Evolutionary conservation across 1,140 invertebrate species (phyloP), one percentile per base, ranked within the genome.

Genomic region (Drosophila insularis): DNA sequence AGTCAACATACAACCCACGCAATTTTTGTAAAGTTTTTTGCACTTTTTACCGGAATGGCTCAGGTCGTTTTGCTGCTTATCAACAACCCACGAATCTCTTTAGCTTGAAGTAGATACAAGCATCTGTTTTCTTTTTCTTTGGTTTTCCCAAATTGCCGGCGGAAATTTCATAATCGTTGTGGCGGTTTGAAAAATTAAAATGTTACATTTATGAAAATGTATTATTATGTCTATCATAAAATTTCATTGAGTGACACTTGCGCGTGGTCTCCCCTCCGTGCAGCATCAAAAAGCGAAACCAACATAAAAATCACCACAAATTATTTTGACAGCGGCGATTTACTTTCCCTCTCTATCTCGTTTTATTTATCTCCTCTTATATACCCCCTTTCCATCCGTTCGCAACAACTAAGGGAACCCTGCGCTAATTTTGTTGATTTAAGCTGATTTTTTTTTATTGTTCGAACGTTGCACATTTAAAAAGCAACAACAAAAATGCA

Each of bases 161-260:
- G 82, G 82, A 86, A 79, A 86, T 86, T 87, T 87, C 79, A 86
- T 86, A 87, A 86, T 77, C 62, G 50, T 74, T 68, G 68, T 14
- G 11, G 39, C 56, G 43, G 14, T 46, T 37, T 39, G 50, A 69
- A 86, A 27, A 86, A 86, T 86, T 78, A 79, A 86, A 87, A 87
- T 89, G 82, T 86, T 86, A 75, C 72, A 81, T 87, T 81, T 75
- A 75, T 78, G 68, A 84, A 84, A 86, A 68, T 81, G 72, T 82
- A 89, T 87, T 87, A 86, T 87, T 87, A 86, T 87, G 82, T 86
- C 71, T 77, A 68, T 84, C 73, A 71, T 80, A 81, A 85, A 85
- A 75, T 85, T 74, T 87, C 79, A 87, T 76, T 87, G 82, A 87
- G 65, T 87, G 81, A 87, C 81, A 87, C 74, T 85, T 85, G 73